These are phyloP conservation scores for Ptiloglossa arizonensis DNA, from an alignment of 1,140 invertebrate species.

Conservation along the genomic window DNA sequence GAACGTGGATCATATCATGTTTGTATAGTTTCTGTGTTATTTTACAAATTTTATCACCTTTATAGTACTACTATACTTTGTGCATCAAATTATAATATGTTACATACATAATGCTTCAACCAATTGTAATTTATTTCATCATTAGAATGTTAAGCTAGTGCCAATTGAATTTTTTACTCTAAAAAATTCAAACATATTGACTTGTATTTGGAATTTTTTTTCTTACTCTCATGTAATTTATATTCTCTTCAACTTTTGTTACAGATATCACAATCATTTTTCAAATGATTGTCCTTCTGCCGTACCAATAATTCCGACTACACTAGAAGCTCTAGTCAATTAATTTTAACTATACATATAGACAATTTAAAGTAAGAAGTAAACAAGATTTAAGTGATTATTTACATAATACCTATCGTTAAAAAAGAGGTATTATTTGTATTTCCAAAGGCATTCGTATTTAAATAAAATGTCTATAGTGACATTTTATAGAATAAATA, in stretches of 20 bases:
- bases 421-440: slow-evolving; percentile 13
- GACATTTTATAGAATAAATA: background rate
- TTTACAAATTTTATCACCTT: background rate
- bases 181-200: background rate
- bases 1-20: background rate
- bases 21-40: slow-evolving; percentile 19
- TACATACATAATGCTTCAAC: background rate
- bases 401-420: slow-evolving; percentile 26
- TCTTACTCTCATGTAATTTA: background rate
- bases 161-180: background rate
- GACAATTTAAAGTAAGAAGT: background rate
- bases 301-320: background rate
- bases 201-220: background rate
- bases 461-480: slow-evolving; percentile 2
- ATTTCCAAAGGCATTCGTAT: background rate
- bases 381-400: background rate
- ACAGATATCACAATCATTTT: background rate
- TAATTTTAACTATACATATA: background rate
- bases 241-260: slow-evolving; percentile 2
- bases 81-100: background rate
- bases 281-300: background rate
- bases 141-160: no score
- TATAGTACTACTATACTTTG: background rate
- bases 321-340: slow-evolving; percentile 2
- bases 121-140: slow-evolving; percentile 10